These are phyloP conservation scores for Drosophila sechellia DNA, from an alignment of 1,140 invertebrate species.

Conservation along the genomic window DNA sequence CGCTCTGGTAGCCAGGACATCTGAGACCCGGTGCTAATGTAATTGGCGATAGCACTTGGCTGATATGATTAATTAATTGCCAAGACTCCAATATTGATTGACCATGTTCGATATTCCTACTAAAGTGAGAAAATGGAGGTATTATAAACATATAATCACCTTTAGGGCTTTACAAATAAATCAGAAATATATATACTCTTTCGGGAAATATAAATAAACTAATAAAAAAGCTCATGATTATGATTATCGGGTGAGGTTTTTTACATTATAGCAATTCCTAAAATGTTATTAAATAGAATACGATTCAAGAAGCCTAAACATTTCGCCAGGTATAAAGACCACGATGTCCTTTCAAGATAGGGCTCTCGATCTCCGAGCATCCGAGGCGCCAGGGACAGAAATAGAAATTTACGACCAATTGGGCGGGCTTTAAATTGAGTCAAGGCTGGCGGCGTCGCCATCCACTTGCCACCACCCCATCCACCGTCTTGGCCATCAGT, in stretches of 20 bases:
- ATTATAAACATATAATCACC: neutral
- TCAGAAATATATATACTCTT: too few species aligned
- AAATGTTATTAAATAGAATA: neutral
- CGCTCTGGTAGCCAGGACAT: neutral
- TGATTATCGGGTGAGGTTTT: too few species aligned
- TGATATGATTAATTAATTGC: constrained; percentile 30
- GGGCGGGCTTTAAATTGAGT: constrained; percentile 53
- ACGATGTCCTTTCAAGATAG: neutral
- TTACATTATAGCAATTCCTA: too few species aligned
- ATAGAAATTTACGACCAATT: constrained; percentile 35
- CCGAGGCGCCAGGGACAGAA: neutral
- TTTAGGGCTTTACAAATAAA: too few species aligned
- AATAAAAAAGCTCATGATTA: too few species aligned
- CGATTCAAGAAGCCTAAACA: neutral
- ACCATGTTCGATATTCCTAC: neutral
- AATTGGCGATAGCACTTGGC: constrained; percentile 5
- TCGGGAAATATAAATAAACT: too few species aligned
- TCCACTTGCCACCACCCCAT: neutral
- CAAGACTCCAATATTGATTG: constrained; percentile 1
- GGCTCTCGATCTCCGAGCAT: neutral
- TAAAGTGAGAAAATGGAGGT: neutral
- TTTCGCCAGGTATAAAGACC: neutral
- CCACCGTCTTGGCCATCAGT: constrained; percentile 16
- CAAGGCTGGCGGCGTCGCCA: constrained; percentile 33
- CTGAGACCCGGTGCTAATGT: constrained; percentile 13